These are phyloP conservation scores for Disparrhopalites patrizii DNA, from an alignment of 2,888 invertebrate species.

Conservation along the genomic window DNA sequence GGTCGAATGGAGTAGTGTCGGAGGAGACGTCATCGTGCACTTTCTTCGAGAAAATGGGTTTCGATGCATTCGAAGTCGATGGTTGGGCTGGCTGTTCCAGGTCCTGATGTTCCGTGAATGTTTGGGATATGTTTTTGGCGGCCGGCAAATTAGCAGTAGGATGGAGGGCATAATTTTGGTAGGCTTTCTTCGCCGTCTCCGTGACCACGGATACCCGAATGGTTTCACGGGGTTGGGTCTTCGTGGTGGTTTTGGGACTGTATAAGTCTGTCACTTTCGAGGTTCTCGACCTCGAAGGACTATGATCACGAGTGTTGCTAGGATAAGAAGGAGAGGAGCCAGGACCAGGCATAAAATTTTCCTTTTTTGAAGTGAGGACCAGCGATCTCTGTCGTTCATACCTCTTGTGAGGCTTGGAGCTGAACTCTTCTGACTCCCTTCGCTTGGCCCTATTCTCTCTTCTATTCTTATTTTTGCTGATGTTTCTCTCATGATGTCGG, in stretches of 20 bases:
- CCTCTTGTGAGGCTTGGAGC: neutral
- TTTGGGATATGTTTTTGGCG: neutral
- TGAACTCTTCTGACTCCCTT: neutral
- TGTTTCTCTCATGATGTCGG: neutral
- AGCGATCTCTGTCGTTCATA: no score
- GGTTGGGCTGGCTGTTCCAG: neutral
- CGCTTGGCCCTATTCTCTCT: neutral
- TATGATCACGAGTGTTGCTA: no score
- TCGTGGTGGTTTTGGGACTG: neutral
- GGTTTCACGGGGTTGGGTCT: neutral
- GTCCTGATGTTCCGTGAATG: neutral
- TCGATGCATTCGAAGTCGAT: neutral
- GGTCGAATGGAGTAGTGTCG: neutral
- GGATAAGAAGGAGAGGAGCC: no score
- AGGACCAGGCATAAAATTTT: no score
- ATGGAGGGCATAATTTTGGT: conserved; percentile 12
- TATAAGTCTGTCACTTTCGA: neutral
- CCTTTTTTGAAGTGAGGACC: no score
- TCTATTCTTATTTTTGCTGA: neutral
- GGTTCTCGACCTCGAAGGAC: neutral
- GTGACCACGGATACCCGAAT: neutral
- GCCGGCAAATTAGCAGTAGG: conserved; percentile 18
- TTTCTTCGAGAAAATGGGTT: neutral
- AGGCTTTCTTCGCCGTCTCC: conserved; percentile 3
- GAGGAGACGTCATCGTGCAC: neutral